These are phyloP conservation scores for Chymomyza procnemis DNA, from an alignment of 2,888 invertebrate species.

Conservation along the genomic window DNA sequence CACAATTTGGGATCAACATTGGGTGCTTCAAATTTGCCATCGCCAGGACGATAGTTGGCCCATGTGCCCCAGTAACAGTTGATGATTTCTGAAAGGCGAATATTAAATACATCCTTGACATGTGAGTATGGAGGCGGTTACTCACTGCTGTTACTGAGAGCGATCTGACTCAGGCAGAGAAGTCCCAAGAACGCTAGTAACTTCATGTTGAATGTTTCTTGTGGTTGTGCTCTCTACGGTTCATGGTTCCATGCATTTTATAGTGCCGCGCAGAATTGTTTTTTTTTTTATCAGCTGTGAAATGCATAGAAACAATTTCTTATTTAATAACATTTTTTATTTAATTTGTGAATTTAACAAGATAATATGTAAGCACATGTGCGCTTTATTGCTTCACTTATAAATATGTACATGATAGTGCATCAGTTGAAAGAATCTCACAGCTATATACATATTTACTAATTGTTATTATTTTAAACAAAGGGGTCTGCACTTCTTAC, in stretches of 20 bases:
- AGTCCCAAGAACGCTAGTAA: constrained; percentile 30
- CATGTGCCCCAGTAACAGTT: constrained; percentile 72
- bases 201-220: constrained; percentile 38
- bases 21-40: constrained; percentile 56
- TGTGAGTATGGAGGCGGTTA: neutral
- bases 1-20: constrained; percentile 64
- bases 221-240: constrained; percentile 6
- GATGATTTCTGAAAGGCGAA: constrained; percentile 44
- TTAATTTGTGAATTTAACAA: neutral
- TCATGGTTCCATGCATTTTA: constrained; percentile 38
- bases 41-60: constrained; percentile 63
- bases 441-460: too few species aligned
- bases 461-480: too few species aligned
- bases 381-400: too few species aligned
- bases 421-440: too few species aligned
- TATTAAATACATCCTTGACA: neutral
- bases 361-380: constrained; percentile 37
- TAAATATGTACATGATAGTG: too few species aligned
- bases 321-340: neutral
- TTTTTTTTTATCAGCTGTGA: neutral
- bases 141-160: constrained; percentile 32
- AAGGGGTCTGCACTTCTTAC: too few species aligned
- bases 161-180: constrained; percentile 40
- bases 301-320: neutral
- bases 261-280: constrained; percentile 16